Conservation (phyloP, 1,140 invertebrate genomes). For the Cepaea nemoralis region DNA sequence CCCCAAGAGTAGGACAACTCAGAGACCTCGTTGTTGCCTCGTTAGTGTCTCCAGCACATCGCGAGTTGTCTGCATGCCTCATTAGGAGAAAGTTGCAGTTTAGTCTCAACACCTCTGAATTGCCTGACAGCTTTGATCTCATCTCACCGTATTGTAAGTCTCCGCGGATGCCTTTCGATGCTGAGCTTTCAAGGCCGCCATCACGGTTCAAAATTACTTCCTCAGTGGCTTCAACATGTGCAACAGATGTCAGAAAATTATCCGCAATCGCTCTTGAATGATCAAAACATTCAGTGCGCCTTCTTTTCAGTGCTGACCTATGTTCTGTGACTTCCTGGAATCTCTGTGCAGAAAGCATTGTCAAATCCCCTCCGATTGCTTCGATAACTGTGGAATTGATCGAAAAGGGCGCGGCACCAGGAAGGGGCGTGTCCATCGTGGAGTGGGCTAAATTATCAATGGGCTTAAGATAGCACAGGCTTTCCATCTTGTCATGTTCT, state of each 20-base stretch:
- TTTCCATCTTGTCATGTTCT: not conserved
- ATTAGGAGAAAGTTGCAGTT: not conserved
- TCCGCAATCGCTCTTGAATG: not conserved
- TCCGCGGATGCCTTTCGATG: not conserved
- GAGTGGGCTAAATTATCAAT: not conserved
- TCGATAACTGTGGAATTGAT: not conserved
- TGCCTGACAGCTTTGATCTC: not conserved
- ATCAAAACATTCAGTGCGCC: not conserved
- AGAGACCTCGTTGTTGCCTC: not conserved
- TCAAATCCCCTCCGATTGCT: not conserved
- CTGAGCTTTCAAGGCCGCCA: not conserved
- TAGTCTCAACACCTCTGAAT: not conserved
- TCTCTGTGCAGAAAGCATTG: not conserved
- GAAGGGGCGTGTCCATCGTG: not conserved
- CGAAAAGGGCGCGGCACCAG: not conserved
- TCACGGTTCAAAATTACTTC: not conserved
- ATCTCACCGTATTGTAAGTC: not conserved
- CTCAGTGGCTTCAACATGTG: not conserved
- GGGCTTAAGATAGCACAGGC: not conserved
- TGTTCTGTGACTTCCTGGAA: not conserved
- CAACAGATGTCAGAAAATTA: not conserved
- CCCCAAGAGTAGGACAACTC: not conserved
- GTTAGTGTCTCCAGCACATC: not conserved
- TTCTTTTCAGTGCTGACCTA: not conserved
- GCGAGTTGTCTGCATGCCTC: not conserved